Base-by-base conservation (phyloP, 2,113 vertebrate genomes). In the Sphaerodactylus townsendi region DNA sequence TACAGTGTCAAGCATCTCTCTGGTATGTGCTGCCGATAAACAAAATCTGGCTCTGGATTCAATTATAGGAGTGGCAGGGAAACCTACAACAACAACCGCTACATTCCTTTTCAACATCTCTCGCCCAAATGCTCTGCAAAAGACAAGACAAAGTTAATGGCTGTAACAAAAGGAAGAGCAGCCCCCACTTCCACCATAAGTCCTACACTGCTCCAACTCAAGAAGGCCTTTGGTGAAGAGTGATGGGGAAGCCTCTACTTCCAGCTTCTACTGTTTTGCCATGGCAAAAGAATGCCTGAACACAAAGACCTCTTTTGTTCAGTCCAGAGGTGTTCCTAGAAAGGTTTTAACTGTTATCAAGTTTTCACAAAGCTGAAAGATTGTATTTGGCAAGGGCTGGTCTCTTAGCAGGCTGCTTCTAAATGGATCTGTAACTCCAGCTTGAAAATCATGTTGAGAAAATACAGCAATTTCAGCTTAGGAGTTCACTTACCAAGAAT, bases 31-130 rank as follows among this genome's bases (percentile, higher is more conserved):
- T 33, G 98, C 98, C 9, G 98, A 99, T 48, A 99, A 88, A 77
- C 98, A 99, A 95, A 99, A 98, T 35, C 98, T 97, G 13, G 98
- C 98, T 94, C 98, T 96, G n/a, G 98, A 99, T 92, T 99, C 98
- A 1, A 98, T 98, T 93, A 99, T 99, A 13, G 98, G 98, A 3
- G 98, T 99, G 23, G 98, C 98, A 28, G 98, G 98, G 91, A 99
- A 99, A 44, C 98, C 98, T 62, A 99, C 98, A 35, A 98, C 98
- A 89, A 99, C 98, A 0, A 98, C 98, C 17, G 98, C 98, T 1
- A 99, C 95, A 91, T 98, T 98, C 85, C 98, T 97, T 94, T 98
- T 98, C 89, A 99, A 83, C 98, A 99, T 98, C 96, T 99, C 98
- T 59, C 98, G 96, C 11, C 98, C 98, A 86, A 99, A 99, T 0